phyloP scores from a whole-genome alignment of 1,140 invertebrate genomes.

The Lysiphlebus fabarum region DNA sequence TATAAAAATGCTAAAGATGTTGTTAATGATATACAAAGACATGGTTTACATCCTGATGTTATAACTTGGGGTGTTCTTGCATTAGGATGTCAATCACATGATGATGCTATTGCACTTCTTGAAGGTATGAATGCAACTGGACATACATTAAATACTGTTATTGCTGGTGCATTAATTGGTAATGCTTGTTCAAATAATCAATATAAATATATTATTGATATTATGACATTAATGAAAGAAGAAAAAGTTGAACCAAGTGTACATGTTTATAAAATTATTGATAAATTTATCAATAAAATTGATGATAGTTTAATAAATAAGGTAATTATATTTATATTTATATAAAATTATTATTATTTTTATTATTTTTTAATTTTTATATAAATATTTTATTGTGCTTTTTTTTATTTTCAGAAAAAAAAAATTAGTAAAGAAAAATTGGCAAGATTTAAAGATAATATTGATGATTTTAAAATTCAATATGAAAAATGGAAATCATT shows the following conservation, averaged over 20 bases:
- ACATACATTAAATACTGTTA: slow-evolving; percentile 67
- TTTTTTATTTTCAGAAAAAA: too few species aligned
- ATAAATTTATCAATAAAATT: slow-evolving; percentile 54
- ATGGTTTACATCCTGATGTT: slow-evolving; percentile 66
- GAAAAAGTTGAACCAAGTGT: slow-evolving; percentile 61
- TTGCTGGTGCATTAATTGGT: slow-evolving; percentile 67
- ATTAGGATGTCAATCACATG: slow-evolving; percentile 64
- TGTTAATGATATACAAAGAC: slow-evolving; percentile 61
- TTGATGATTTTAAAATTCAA: too few species aligned
- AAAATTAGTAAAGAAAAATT: too few species aligned
- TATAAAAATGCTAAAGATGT: slow-evolving; percentile 66
- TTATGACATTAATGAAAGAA: slow-evolving; percentile 64
- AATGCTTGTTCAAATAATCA: slow-evolving; percentile 59
- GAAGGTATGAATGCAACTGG: slow-evolving; percentile 65
- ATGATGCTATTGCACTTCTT: slow-evolving; percentile 63
- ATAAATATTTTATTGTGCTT: too few species aligned
- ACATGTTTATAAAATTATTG: slow-evolving; percentile 58
- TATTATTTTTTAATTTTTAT: too few species aligned
- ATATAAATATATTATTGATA: slow-evolving; percentile 64
- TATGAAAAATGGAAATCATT: too few species aligned
- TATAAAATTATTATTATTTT: too few species aligned
- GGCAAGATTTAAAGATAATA: too few species aligned
- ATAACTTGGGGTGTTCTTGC: slow-evolving; percentile 85
- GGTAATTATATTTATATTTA: too few species aligned
- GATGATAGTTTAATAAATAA: slow-evolving; percentile 33